phyloP scores from a whole-genome alignment of 2,113 vertebrate species.

The Hypanus sabinus region DNA sequence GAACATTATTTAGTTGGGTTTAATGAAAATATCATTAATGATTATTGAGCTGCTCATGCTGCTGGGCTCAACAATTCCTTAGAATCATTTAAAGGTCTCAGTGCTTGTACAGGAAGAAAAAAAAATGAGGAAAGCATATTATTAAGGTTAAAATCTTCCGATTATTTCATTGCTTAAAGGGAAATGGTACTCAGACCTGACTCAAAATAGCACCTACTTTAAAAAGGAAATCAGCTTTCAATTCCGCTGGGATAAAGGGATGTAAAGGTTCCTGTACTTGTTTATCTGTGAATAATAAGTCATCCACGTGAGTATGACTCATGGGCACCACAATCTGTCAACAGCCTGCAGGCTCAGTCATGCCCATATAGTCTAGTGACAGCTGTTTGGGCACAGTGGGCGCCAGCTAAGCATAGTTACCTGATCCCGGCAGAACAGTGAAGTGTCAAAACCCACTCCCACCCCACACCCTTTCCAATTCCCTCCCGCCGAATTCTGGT shows the following conservation, averaged over 20 bases:
- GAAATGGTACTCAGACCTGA: not conserved
- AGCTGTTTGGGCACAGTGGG: constrained; percentile 6
- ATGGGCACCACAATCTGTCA: constrained; percentile 28
- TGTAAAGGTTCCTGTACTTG: constrained; percentile 14
- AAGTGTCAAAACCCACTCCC: not conserved
- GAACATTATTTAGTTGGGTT: not conserved
- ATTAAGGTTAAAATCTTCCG: constrained; percentile 7
- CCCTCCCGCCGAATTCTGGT: not conserved
- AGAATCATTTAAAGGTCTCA: not conserved
- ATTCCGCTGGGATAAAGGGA: not conserved
- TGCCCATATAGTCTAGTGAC: constrained; percentile 8
- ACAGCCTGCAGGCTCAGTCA: constrained; percentile 30
- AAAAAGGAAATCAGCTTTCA: not conserved
- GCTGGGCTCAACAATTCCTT: constrained; percentile 1
- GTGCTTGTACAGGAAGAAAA: not conserved
- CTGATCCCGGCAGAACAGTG: not conserved
- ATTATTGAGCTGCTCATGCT: not conserved
- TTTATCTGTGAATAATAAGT: constrained; percentile 19
- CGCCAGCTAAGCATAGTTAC: not conserved
- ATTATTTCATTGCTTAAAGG: not conserved
- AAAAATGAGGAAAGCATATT: not conserved
- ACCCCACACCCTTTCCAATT: not conserved
- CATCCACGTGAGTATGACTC: constrained; percentile 20
- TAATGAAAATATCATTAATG: constrained; percentile 13
- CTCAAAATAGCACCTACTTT: not conserved